phyloP scores from a whole-genome alignment of 2,888 invertebrate genomes.

The Drosophila nigritarsus region DNA sequence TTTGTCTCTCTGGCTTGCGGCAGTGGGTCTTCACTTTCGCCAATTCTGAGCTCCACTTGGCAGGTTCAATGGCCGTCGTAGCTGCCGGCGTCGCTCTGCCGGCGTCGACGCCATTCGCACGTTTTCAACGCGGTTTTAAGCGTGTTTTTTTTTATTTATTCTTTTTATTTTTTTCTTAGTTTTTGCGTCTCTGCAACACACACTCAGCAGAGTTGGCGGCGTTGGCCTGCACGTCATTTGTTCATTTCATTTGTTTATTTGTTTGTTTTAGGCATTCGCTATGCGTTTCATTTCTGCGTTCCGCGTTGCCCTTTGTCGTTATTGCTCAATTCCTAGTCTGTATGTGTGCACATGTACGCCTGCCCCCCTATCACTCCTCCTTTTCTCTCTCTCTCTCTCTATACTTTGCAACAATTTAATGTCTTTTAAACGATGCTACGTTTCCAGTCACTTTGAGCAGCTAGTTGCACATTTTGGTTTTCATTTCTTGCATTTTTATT shows the following conservation, averaged over 20 bases:
- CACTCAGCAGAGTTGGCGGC: constrained; percentile 1
- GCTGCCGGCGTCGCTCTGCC: constrained; percentile 38
- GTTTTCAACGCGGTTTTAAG: constrained; percentile 59
- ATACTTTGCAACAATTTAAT: constrained; percentile 13
- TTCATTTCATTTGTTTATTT: constrained; percentile 49
- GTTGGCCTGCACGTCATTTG: constrained; percentile 29
- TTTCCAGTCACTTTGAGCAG: constrained; percentile 27
- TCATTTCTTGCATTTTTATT: constrained; percentile 59
- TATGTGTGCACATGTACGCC: neutral
- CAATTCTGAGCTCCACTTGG: constrained; percentile 80
- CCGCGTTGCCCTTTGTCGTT: constrained; percentile 26
- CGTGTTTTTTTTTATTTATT: constrained; percentile 32
- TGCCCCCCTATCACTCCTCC: neutral
- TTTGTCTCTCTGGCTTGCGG: constrained; percentile 68
- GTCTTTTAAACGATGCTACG: constrained; percentile 18
- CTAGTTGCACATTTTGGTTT: constrained; percentile 43
- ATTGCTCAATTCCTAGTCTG: constrained; percentile 12
- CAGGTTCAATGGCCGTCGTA: constrained; percentile 73
- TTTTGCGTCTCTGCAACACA: constrained; percentile 22
- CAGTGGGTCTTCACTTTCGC: constrained; percentile 82
- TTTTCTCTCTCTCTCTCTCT: neutral
- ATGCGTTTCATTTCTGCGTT: constrained; percentile 48
- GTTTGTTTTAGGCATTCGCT: constrained; percentile 40
- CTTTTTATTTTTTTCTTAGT: constrained; percentile 27
- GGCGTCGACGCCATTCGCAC: constrained; percentile 71